Percentiles rank a stretch among this genome's conserved stretches.
phyloP scores from a whole-genome alignment of 2,113 vertebrate species.

The Dasypus novemcinctus region DNA sequence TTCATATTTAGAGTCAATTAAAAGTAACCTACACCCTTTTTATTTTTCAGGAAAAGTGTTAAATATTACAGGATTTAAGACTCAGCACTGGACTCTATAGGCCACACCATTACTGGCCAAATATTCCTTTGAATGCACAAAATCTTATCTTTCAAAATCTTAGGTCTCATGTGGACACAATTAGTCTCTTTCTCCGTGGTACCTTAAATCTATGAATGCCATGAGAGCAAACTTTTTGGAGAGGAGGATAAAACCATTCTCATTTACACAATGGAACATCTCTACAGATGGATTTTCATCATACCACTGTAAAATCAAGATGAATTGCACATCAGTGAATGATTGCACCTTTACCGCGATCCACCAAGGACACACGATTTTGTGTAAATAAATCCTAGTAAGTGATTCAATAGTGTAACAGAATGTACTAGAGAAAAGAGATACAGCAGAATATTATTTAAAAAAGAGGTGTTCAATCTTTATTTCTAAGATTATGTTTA shows the following conservation, averaged over 20 bases:
- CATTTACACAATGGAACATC: not conserved
- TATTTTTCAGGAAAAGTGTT: not conserved
- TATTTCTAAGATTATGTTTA: slow-evolving; percentile 70
- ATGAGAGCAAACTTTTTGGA: not conserved
- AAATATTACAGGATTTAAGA: not conserved
- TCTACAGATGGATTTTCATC: slow-evolving; percentile 48
- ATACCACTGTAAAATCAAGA: slow-evolving; percentile 50
- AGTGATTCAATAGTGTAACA: slow-evolving; percentile 66
- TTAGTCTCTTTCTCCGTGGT: not conserved
- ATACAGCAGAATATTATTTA: slow-evolving; percentile 8
- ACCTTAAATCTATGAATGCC: not conserved
- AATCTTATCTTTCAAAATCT: not conserved
- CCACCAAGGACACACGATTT: slow-evolving; percentile 48
- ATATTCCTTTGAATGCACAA: not conserved
- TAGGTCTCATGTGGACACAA: not conserved
- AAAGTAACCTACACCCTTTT: not conserved
- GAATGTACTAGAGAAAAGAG: slow-evolving; percentile 71
- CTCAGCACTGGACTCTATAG: not conserved
- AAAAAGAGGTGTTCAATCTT: slow-evolving; percentile 69
- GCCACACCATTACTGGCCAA: not conserved
- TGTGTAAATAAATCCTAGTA: slow-evolving; percentile 66
- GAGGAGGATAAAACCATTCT: not conserved
- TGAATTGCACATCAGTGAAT: slow-evolving; percentile 52
- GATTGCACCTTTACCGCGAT: slow-evolving; percentile 54
- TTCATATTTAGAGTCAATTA: slow-evolving; percentile 1